Base-by-base conservation (phyloP, 2,888 invertebrate genomes). In the Hipparchia semele region DNA sequence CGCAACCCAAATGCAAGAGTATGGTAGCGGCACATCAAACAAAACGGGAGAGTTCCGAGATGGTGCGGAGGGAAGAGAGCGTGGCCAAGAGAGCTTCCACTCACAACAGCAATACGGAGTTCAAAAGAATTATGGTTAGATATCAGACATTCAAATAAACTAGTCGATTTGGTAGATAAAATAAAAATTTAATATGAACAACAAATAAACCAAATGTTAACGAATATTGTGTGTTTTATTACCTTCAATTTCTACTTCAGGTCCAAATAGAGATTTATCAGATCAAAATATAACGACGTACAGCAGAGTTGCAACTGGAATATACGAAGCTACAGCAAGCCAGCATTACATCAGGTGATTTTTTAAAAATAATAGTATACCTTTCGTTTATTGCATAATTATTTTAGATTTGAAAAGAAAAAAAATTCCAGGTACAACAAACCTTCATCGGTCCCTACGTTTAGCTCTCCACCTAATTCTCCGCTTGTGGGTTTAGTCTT, bases 391-490 rank as follows among this genome's bases (percentile, higher is more conserved):
- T 12, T 56, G 1, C 53, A 6, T 69, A 13, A 13, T 23, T 53
- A n/a, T 68, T 61, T 61, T 53, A 53, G 56, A 46, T 70, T 45
- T 54, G 45, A 49, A 70, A 56, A 70, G 51, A 61, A 64, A 46
- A 64, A 64, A 56, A 46, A 68, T 83, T 92, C 70, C 88, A 93
- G 93, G 83, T 91, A 89, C 83, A 90, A 85, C 82, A 90, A 90
- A 79, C 81, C 90, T 7, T 58, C 23, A 51, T 86, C 90, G 76
- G 88, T 87, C 61, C 92, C 93, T 33, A 90, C 91, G 39, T 94
- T 94, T 82, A 90, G 92, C 80, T 93, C 94, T 56, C 94, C 93
- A 12, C 94, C 94, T 5, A 89, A 91, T 82, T 94, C 94, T 9
- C 94, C 94, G 8, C 84, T 93, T 59, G 90, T 92, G 64, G 93